These are phyloP conservation scores for Zaprionus davidi DNA, from an alignment of 1,140 invertebrate species.

Conservation along the genomic window DNA sequence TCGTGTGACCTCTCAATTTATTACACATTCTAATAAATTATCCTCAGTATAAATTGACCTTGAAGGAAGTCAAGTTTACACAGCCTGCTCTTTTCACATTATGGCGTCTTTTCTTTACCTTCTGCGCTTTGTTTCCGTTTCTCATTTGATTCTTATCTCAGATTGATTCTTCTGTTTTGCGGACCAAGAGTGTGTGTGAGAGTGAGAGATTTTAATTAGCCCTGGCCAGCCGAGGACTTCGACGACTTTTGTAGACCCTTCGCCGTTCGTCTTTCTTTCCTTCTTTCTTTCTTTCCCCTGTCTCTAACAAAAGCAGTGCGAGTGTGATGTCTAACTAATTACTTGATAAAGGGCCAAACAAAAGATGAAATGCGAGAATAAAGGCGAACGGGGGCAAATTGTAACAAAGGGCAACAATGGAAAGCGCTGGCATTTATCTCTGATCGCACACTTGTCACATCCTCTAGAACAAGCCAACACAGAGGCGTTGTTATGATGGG, in stretches of 20 bases:
- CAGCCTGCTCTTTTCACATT: neutral
- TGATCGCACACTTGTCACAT: conserved; percentile 53
- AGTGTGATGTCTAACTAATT: conserved; percentile 64
- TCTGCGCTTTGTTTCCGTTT: neutral
- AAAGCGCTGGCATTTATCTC: conserved; percentile 49
- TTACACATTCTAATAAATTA: neutral
- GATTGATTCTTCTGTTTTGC: conserved; percentile 1
- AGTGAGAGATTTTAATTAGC: conserved; percentile 2
- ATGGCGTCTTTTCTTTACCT: neutral
- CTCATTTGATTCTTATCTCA: neutral
- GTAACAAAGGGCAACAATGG: conserved; percentile 52
- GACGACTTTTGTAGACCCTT: neutral
- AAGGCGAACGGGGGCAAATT: conserved; percentile 30
- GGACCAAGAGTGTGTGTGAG: neutral
- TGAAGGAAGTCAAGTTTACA: neutral
- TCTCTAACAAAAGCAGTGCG: neutral
- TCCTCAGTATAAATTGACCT: neutral
- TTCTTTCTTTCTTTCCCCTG: neutral
- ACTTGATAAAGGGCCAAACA: conserved; percentile 74
- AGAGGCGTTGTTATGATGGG: neutral
- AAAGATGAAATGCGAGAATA: conserved; percentile 46
- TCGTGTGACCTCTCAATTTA: neutral
- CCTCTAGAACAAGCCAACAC: conserved; percentile 1
- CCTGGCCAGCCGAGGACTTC: neutral
- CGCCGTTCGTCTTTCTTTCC: neutral